Evolutionary conservation across 2,797 vertebrate species (phyloP).

Genomic region (Pseudochirops corinnae): DNA sequence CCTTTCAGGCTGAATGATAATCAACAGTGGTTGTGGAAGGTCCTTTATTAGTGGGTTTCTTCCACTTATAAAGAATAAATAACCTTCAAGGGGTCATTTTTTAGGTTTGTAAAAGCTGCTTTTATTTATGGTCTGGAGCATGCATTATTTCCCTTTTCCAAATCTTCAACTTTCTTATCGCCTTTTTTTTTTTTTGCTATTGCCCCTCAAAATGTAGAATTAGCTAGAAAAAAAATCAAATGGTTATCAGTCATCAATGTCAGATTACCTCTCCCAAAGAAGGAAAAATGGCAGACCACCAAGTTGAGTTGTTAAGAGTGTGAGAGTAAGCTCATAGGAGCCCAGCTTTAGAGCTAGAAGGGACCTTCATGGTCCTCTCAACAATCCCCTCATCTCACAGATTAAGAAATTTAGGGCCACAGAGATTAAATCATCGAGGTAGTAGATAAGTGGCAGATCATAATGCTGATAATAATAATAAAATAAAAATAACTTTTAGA

Average conservation of each 20-base stretch:
- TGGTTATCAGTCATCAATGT: background rate
- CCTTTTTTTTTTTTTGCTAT: slow-evolving; percentile 6
- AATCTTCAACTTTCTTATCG: background rate
- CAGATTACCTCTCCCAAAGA: background rate
- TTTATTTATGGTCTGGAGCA: background rate
- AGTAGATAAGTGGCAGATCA: background rate
- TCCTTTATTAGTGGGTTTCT: background rate
- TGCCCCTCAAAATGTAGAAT: background rate
- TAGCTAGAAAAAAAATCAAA: background rate
- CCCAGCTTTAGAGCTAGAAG: background rate
- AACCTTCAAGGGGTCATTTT: background rate
- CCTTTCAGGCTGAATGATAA: slow-evolving; percentile 74
- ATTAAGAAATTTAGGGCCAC: background rate
- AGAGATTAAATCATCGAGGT: background rate
- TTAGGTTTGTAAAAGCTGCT: background rate
- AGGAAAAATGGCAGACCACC: background rate
- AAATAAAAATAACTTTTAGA: background rate
- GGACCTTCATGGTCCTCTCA: background rate
- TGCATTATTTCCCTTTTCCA: background rate
- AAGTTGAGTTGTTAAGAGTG: background rate
- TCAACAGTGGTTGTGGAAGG: slow-evolving; percentile 47
- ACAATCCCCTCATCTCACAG: background rate
- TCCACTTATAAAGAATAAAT: slow-evolving; percentile 60
- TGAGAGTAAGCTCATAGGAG: background rate
- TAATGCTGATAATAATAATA: background rate